A percentile compares a stretch with the other conserved stretches of the same genome.
Conservation (phyloP, 2,888 invertebrate genomes). For the Drosophila affinis region DNA sequence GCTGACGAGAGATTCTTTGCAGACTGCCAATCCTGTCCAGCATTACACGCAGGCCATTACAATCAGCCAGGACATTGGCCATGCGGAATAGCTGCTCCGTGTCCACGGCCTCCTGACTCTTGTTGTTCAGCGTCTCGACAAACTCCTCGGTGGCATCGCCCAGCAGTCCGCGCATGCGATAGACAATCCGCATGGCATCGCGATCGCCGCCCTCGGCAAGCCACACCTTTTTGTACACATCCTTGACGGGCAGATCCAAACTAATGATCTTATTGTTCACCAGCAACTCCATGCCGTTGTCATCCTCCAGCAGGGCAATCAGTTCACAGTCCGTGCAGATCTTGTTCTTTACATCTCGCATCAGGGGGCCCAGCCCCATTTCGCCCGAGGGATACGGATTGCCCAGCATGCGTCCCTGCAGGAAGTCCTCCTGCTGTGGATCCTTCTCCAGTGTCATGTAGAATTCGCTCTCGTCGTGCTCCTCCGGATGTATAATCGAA, state of each 20-base stretch:
- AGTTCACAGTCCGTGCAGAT: constrained; percentile 99
- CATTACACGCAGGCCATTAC: constrained; percentile 90
- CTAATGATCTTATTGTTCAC: constrained; percentile 99
- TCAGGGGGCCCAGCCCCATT: constrained; percentile 96
- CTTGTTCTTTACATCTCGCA: constrained; percentile 99
- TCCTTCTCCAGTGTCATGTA: constrained; percentile 98
- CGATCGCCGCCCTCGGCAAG: constrained; percentile 94
- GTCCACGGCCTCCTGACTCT: constrained; percentile 93
- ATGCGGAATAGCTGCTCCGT: constrained; percentile 97
- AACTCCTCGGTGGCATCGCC: constrained; percentile 99
- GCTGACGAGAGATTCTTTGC: constrained; percentile 93
- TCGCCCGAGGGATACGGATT: constrained; percentile 98
- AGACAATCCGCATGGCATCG: constrained; percentile 98
- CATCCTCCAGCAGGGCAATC: constrained; percentile 98
- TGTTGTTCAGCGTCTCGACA: constrained; percentile 95
- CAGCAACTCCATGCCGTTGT: constrained; percentile 98
- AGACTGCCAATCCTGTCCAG: constrained; percentile 92
- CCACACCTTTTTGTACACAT: constrained; percentile 93
- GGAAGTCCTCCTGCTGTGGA: constrained; percentile 99
- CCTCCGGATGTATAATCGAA: constrained; percentile 98
- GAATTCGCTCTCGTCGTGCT: constrained; percentile 98
- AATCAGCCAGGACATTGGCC: constrained; percentile 93
- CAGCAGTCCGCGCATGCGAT: constrained; percentile 97
- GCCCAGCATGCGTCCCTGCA: constrained; percentile 97
- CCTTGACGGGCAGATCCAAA: constrained; percentile 97